phyloP scores from a whole-genome alignment of 2,888 invertebrate genomes.

The Drosophila nr. perissopoda region DNA sequence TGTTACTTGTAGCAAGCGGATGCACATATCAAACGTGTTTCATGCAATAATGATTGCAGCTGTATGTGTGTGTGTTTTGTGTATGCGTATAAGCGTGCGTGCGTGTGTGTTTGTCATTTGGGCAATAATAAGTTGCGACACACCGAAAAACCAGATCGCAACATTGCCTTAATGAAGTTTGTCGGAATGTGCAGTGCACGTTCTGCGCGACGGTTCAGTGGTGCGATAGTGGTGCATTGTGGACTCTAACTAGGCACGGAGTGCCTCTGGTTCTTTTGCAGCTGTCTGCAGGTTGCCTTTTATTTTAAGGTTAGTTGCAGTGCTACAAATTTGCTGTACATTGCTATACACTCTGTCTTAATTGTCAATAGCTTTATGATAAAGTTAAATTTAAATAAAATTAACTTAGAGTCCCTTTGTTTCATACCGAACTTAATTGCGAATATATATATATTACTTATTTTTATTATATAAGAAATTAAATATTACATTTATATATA shows the following conservation, averaged over 20 bases:
- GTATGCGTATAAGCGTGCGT: constrained; percentile 19
- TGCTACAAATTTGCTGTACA: constrained; percentile 38
- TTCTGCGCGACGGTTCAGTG: constrained; percentile 10
- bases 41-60: constrained; percentile 82
- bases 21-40: constrained; percentile 83
- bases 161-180: constrained; percentile 68
- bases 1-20: constrained; percentile 46
- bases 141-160: constrained; percentile 55
- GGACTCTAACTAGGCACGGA: constrained; percentile 51
- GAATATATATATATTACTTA: neutral
- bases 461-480: neutral
- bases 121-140: constrained; percentile 78
- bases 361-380: neutral
- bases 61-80: constrained; percentile 36
- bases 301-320: constrained; percentile 48
- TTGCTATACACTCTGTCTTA: constrained; percentile 21
- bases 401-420: neutral
- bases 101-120: constrained; percentile 29
- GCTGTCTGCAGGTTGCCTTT: constrained; percentile 38
- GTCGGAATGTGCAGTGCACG: constrained; percentile 61
- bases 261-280: constrained; percentile 28
- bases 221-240: constrained; percentile 8
- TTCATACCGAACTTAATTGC: neutral
- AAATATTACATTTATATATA: neutral
- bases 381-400: neutral